Percentiles rank a stretch among this genome's conserved stretches.
phyloP scores from a whole-genome alignment of 2,888 invertebrate species.

The Melieria picta region DNA sequence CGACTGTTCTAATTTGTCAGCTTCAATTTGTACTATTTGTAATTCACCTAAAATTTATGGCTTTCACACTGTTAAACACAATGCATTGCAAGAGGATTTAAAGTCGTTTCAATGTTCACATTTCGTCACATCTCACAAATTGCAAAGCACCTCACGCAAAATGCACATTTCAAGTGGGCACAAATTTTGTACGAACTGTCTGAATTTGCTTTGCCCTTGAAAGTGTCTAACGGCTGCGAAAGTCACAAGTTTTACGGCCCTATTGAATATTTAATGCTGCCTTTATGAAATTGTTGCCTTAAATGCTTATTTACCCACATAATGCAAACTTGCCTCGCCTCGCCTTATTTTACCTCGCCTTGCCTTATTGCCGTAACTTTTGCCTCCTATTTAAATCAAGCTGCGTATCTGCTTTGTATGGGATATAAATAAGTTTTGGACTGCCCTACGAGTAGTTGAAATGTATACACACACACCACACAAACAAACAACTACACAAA shows the following conservation, averaged over 20 bases:
- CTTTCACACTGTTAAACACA: conserved; percentile 57
- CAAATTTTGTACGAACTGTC: conserved; percentile 64
- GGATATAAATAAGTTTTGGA: not conserved
- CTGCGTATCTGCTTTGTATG: not conserved
- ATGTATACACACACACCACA: not conserved
- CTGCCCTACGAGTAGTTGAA: not conserved
- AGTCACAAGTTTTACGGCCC: conserved; percentile 34
- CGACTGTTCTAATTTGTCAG: conserved; percentile 55
- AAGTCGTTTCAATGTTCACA: not conserved
- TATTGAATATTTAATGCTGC: conserved; percentile 16
- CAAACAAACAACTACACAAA: not conserved
- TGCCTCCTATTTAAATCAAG: too few species aligned
- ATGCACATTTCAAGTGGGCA: conserved; percentile 59
- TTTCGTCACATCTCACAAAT: not conserved
- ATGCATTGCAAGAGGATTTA: conserved; percentile 57
- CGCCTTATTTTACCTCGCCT: conserved; percentile 1
- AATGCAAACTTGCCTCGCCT: conserved; percentile 30
- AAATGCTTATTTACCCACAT: conserved; percentile 27
- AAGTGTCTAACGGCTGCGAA: conserved; percentile 50
- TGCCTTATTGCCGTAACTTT: not conserved
- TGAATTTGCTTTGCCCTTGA: conserved; percentile 54
- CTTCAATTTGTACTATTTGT: conserved; percentile 38
- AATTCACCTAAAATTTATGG: conserved; percentile 48
- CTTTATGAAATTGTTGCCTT: conserved; percentile 22
- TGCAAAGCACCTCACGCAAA: conserved; percentile 43